Evolutionary conservation across 2,888 invertebrate species (phyloP).

Genomic region (Frankliniella intonsa): DNA sequence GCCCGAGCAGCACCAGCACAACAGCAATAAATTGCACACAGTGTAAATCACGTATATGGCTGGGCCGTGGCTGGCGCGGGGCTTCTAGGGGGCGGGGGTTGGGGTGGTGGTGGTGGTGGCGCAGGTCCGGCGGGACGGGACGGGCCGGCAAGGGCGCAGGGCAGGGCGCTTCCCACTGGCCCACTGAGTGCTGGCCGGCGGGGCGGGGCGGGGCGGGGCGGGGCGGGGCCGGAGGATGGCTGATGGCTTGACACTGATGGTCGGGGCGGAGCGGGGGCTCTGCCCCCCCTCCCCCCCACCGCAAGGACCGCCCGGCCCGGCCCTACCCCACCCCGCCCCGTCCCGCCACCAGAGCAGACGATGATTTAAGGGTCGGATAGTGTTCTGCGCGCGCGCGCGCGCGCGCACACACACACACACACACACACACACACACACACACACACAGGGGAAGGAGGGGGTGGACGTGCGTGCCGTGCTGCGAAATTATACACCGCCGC

Average conservation of each 20-base stretch:
- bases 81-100: not conserved
- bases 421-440: too few species aligned
- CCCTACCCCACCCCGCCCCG: not conserved
- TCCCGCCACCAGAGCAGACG: not conserved
- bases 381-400: too few species aligned
- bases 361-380: constrained; percentile 5
- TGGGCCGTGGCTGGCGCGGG: not conserved
- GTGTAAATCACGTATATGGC: constrained; percentile 25
- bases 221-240: not conserved
- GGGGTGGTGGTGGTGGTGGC: too few species aligned
- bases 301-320: not conserved
- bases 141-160: too few species aligned
- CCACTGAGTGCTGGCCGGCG: not conserved
- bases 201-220: not conserved
- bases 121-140: too few species aligned
- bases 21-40: constrained; percentile 22
- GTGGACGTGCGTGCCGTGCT: too few species aligned
- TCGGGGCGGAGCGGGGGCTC: not conserved
- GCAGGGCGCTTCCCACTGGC: not conserved
- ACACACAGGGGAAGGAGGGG: too few species aligned
- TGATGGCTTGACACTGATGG: constrained; percentile 24
- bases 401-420: too few species aligned
- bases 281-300: not conserved
- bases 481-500: too few species aligned
- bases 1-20: not conserved